A percentile compares a stretch with the other conserved stretches of the same genome.
These are phyloP conservation scores for Pyrrhura leucotis DNA, from an alignment of 2,797 vertebrate species.

Conservation along the genomic window DNA sequence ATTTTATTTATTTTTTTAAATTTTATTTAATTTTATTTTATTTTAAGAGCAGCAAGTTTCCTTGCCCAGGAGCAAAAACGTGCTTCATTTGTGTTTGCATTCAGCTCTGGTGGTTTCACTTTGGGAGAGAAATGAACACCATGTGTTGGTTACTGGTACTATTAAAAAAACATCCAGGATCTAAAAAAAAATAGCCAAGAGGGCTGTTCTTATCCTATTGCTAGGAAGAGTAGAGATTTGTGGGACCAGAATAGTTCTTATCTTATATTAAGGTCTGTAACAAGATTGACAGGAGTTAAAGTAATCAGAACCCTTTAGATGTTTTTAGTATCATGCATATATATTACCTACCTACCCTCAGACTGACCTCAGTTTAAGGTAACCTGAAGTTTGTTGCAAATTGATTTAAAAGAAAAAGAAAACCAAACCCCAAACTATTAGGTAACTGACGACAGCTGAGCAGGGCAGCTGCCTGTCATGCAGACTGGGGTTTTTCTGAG, in stretches of 20 bases:
- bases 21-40: too few relatives aligned
- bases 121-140: background rate
- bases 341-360: background rate
- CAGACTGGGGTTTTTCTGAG: background rate
- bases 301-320: background rate
- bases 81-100: background rate
- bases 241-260: slow-evolving; percentile 16
- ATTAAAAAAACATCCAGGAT: background rate
- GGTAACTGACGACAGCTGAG: slow-evolving; percentile 44
- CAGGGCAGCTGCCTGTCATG: background rate
- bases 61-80: background rate
- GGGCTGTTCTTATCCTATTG: background rate
- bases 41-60: background rate
- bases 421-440: background rate
- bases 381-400: slow-evolving; percentile 17
- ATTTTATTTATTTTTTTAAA: background rate
- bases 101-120: background rate
- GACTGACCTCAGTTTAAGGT: slow-evolving; percentile 22
- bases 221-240: slow-evolving; percentile 34
- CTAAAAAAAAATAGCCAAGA: background rate
- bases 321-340: background rate
- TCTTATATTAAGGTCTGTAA: slow-evolving; percentile 1
- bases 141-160: background rate
- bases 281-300: slow-evolving; percentile 4
- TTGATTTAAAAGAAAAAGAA: slow-evolving; percentile 23